Evolutionary conservation across 2,888 invertebrate genomes (phyloP).

Genomic region (Tetrapedia diversipes): DNA sequence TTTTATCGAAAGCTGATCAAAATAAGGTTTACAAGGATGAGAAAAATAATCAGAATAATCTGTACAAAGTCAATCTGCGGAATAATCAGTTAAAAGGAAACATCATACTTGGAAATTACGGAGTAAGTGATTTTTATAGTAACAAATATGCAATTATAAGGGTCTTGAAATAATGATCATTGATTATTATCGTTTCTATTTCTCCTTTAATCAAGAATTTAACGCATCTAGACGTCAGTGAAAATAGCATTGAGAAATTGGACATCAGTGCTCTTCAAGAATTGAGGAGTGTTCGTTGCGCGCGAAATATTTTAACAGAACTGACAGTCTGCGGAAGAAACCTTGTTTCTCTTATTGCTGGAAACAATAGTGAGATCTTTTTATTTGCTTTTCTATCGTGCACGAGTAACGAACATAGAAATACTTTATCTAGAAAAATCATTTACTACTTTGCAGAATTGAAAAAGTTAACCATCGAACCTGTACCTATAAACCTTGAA

Average conservation of each 20-base stretch:
- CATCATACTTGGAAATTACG: conserved; percentile 93
- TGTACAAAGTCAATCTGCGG: conserved; percentile 90
- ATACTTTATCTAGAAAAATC: background rate
- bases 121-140: conserved; percentile 85
- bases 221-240: conserved; percentile 92
- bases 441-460: conserved; percentile 85
- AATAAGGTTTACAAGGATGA: conserved; percentile 75
- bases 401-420: background rate
- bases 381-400: background rate
- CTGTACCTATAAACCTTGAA: conserved; percentile 88
- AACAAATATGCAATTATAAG: background rate
- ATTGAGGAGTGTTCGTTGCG: conserved; percentile 90
- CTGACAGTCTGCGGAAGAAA: conserved; percentile 91
- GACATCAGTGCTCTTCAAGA: conserved; percentile 92
- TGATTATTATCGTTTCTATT: conserved; percentile 35
- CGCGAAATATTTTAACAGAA: conserved; percentile 90
- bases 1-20: conserved; percentile 74
- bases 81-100: conserved; percentile 92
- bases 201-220: conserved; percentile 85
- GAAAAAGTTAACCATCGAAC: conserved; percentile 88
- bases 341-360: conserved; percentile 90
- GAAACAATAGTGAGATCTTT: conserved; percentile 88
- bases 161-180: conserved; percentile 6
- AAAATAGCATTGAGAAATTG: conserved; percentile 92
- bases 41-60: conserved; percentile 74